phyloP scores from a whole-genome alignment of 37 sponge, comb jelly and placozoan species.

The Dysidea cf. avara region DNA sequence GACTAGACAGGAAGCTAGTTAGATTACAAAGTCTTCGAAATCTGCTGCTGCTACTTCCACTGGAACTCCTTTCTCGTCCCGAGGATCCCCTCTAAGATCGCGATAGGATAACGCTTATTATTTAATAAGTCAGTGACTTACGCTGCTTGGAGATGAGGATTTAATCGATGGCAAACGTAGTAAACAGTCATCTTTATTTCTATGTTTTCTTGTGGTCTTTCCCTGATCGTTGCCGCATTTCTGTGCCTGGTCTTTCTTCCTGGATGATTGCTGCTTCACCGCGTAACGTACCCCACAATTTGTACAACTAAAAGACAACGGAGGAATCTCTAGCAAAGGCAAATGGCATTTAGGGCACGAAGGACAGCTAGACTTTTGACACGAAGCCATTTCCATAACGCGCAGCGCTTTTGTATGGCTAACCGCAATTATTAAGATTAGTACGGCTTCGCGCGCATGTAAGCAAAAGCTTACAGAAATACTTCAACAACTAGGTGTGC shows the following conservation, averaged over 20 bases:
- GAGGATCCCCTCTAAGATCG: too few relatives aligned
- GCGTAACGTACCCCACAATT: slow-evolving; percentile 9
- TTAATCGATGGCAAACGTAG: slow-evolving; percentile 16
- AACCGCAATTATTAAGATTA: too few relatives aligned
- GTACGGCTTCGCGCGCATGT: too few relatives aligned
- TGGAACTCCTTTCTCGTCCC: too few relatives aligned
- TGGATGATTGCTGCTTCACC: neutral
- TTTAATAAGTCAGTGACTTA: too few relatives aligned
- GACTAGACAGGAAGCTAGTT: too few relatives aligned
- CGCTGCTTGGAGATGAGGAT: too few relatives aligned
- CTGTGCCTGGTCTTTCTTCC: neutral
- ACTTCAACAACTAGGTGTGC: too few relatives aligned
- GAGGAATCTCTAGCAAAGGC: slow-evolving; percentile 4
- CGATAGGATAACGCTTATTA: too few relatives aligned
- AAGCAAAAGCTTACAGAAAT: too few relatives aligned
- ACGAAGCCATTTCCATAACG: neutral
- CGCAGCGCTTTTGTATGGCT: neutral
- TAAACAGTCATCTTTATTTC: neutral
- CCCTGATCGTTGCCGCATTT: neutral
- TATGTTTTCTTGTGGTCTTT: neutral
- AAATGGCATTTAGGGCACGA: slow-evolving; percentile 25
- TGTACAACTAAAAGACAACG: slow-evolving; percentile 1
- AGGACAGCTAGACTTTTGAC: slow-evolving; percentile 1
- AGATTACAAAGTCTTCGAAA: too few relatives aligned
- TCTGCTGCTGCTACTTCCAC: too few relatives aligned